phyloP scores from a whole-genome alignment of 2,797 vertebrate species.

The Acanthurus leucopareius region DNA sequence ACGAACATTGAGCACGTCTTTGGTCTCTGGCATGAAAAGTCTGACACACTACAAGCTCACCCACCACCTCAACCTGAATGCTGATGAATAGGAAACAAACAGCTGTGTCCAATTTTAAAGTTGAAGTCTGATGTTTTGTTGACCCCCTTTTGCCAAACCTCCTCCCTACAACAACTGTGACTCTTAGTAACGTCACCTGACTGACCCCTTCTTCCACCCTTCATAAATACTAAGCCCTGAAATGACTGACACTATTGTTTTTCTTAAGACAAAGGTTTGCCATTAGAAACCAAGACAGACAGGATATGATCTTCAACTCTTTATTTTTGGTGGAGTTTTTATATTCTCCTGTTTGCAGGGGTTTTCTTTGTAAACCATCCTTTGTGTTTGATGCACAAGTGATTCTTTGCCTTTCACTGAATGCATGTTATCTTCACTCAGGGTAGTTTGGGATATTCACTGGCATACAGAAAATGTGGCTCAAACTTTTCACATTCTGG shows the following conservation, averaged over 20 bases:
- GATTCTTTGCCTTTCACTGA: background rate
- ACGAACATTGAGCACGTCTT: background rate
- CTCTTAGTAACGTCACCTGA: background rate
- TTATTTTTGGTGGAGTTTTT: background rate
- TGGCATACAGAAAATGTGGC: background rate
- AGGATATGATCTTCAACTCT: background rate
- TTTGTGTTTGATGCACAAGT: background rate
- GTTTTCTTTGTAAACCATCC: background rate
- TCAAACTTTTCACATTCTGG: conserved; percentile 16
- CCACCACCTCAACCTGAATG: background rate
- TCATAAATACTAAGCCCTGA: too few species aligned
- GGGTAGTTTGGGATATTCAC: background rate
- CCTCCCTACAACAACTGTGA: background rate
- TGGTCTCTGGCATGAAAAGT: conserved; percentile 6
- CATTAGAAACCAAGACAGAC: background rate
- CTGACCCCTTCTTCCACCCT: background rate
- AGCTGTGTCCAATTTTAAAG: background rate
- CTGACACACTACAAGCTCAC: background rate
- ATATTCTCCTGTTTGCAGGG: background rate
- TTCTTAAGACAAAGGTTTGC: too few species aligned
- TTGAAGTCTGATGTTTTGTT: background rate
- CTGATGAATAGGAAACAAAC: background rate
- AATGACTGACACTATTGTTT: too few species aligned
- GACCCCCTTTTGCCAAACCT: too few species aligned
- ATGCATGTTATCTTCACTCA: conserved; percentile 4